Percentiles rank a stretch among this genome's conserved stretches.
These are phyloP conservation scores for Celastrina argiolus DNA, from an alignment of 2,888 invertebrate genomes.

Conservation along the genomic window DNA sequence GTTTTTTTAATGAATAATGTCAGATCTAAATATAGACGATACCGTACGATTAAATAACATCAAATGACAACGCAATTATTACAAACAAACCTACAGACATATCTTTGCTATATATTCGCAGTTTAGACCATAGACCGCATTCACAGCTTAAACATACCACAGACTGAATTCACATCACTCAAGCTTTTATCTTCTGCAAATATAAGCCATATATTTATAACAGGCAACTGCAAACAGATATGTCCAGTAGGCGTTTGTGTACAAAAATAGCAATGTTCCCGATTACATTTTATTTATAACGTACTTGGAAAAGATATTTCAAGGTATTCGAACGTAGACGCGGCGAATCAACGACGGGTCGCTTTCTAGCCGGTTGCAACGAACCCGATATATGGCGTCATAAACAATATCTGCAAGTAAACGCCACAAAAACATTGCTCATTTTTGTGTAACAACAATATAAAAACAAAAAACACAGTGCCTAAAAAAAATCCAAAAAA, in stretches of 20 bases:
- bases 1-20: constrained; percentile 69
- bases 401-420: no score
- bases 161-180: not conserved
- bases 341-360: no score
- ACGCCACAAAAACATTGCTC: constrained; percentile 5
- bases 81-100: constrained; percentile 9
- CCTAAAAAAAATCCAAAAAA: not conserved
- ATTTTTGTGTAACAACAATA: not conserved
- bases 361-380: not conserved
- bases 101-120: no score
- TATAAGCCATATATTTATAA: not conserved
- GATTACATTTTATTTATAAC: no score
- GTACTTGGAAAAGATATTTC: no score
- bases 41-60: constrained; percentile 46
- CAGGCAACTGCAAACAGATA: not conserved
- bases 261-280: not conserved
- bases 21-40: constrained; percentile 40
- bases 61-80: constrained; percentile 26
- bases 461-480: not conserved
- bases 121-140: no score
- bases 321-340: no score
- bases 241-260: not conserved
- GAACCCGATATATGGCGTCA: no score
- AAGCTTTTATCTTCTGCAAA: not conserved
- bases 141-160: not conserved